Base-by-base conservation (phyloP, 1,140 invertebrate species). In the Meloidogyne hapla region DNA sequence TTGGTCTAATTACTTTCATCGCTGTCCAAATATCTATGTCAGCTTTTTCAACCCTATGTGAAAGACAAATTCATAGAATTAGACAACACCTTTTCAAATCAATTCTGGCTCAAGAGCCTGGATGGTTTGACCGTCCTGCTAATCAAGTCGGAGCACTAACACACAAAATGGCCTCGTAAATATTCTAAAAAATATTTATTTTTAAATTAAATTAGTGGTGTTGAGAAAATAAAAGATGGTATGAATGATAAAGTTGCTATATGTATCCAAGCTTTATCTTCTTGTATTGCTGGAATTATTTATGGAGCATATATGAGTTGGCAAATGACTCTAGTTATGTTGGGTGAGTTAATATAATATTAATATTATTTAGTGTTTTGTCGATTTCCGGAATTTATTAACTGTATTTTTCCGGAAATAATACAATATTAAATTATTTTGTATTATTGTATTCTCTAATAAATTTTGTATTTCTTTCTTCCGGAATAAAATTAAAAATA, bases 181-280 rank as follows among this genome's bases (percentile, higher is more conserved):
- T 28, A 23, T 70, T 40, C 1, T 21, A n/a, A 9, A 21, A 26
- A 64, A 0, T 80, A 25, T 28, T 10, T 66, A 33, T 9, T 40
- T 25, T 18, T 28, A n/a, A n/a, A 48, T 77, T 65, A 1, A 66
- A 76, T 82, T 84, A 95, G 94, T 85, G 93, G 95, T 88, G 90
- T 95, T 18, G 90, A 92, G n/a, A 92, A 93, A 88, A 90, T 95
- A 80, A 92, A 94, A 87, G 93, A 94, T 83, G 94, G 94, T 13
- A 91, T 94, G 56, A 93, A 93, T 0, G 93, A 94, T 85, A 96
- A 96, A 87, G 89, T 94, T 26, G 91, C 91, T 3, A 91, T 92
- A 66, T 92, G 94, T 79, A 85, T 93, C 12, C 92, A 91, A 83
- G 75, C 83, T 38, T 45, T 76, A 23, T 68, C 75, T 23, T 72